Conservation (phyloP, 2,797 vertebrate species). For the Limnodromus scolopaceus region DNA sequence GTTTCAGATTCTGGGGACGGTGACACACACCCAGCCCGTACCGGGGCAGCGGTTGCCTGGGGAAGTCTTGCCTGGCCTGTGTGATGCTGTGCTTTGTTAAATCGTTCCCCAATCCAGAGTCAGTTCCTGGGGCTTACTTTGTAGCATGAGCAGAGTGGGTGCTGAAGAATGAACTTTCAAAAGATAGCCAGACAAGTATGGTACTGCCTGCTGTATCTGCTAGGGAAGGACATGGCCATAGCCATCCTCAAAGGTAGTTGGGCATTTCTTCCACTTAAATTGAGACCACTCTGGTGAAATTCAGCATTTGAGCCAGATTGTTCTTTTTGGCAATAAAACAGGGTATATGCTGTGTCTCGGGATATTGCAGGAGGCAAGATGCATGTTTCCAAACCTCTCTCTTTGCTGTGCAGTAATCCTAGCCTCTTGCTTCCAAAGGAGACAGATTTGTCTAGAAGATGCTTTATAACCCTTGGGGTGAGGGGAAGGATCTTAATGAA, state of each 20-base stretch:
- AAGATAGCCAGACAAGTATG: not conserved
- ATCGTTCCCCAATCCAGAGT: not conserved
- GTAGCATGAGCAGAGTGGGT: not conserved
- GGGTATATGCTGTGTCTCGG: not conserved
- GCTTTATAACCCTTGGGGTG: not conserved
- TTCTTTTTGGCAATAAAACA: not conserved
- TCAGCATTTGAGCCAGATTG: not conserved
- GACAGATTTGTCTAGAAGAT: not conserved
- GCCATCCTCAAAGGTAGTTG: not conserved
- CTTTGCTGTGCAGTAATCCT: not conserved
- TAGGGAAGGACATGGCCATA: not conserved
- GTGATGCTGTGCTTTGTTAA: not conserved
- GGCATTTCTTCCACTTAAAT: not conserved
- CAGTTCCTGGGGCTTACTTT: not conserved
- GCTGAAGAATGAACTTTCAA: not conserved
- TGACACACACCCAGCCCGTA: rapidly evolving
- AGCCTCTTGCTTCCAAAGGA: not conserved
- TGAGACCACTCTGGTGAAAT: not conserved
- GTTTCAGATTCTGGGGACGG: not conserved
- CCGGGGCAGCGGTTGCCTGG: not conserved
- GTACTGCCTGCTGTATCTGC: not conserved
- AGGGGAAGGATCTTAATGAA: not conserved
- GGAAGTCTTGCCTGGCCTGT: not conserved
- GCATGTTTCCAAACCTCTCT: rapidly evolving
- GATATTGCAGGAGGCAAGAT: not conserved